Conservation (phyloP, 2,888 invertebrate species). For the Rhyacophila evoluta region DNA sequence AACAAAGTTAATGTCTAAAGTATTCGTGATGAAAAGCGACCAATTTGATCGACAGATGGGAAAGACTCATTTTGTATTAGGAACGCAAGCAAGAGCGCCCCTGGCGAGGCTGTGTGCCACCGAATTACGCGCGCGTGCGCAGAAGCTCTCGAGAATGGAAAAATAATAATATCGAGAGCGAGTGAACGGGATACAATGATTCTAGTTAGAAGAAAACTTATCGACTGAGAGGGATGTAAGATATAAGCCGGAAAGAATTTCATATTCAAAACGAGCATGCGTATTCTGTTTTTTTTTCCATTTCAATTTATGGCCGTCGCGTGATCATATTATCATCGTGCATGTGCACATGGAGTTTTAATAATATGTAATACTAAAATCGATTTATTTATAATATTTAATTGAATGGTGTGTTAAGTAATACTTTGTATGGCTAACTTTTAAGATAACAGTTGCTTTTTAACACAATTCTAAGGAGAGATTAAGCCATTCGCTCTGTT, state of each 20-base stretch:
- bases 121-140: slow-evolving; percentile 52
- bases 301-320: background rate
- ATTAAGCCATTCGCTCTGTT: no score
- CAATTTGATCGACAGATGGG: background rate
- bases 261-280: background rate
- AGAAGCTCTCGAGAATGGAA: slow-evolving; percentile 45
- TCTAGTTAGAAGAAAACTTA: background rate
- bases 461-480: no score
- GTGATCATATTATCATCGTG: background rate
- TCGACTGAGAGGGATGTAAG: background rate
- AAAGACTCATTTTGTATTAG: background rate
- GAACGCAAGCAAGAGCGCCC: slow-evolving; percentile 27
- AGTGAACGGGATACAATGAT: slow-evolving; percentile 29
- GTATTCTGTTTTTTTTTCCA: background rate
- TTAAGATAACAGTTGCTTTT: no score
- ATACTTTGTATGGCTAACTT: no score
- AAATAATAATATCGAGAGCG: slow-evolving; percentile 32
- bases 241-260: background rate
- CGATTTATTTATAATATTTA: background rate
- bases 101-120: slow-evolving; percentile 42
- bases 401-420: no score
- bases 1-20: no score
- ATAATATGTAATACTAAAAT: background rate
- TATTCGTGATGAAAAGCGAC: no score
- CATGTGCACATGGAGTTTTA: background rate